phyloP scores from a whole-genome alignment of 2,888 invertebrate species.

The Amphipyra tragopoginis region DNA sequence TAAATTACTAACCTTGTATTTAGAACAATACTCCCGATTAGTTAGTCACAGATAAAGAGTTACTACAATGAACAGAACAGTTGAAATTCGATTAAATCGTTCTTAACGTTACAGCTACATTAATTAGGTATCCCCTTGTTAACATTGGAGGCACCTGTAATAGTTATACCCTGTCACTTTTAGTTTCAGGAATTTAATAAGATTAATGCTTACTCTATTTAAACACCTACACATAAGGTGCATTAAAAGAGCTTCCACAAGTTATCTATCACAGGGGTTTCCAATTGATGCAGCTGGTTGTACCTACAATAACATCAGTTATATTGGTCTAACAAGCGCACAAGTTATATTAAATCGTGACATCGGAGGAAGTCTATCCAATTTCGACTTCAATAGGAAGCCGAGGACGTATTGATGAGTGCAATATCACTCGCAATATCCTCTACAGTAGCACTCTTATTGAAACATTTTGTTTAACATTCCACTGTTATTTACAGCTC shows the following conservation, averaged over 20 bases:
- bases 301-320: slow-evolving; percentile 33
- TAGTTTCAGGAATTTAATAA: too few relatives aligned
- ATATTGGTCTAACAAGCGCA: slow-evolving; percentile 44
- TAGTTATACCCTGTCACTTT: too few relatives aligned
- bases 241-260: too few relatives aligned
- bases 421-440: slow-evolving; percentile 64
- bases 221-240: too few relatives aligned
- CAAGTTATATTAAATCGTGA: slow-evolving; percentile 50
- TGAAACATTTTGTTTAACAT: slow-evolving; percentile 35
- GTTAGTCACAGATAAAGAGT: slow-evolving; percentile 9
- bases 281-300: too few relatives aligned
- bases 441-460: slow-evolving; percentile 33
- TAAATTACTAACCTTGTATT: too few relatives aligned
- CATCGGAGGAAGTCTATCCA: slow-evolving; percentile 55
- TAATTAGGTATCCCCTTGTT: too few relatives aligned
- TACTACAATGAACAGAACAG: slow-evolving; percentile 6
- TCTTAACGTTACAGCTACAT: slow-evolving; percentile 16
- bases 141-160: too few relatives aligned
- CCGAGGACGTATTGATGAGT: slow-evolving; percentile 58
- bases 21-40: too few relatives aligned
- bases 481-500: slow-evolving; percentile 20
- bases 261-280: too few relatives aligned
- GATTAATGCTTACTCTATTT: too few relatives aligned
- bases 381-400: slow-evolving; percentile 62
- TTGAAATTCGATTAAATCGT: slow-evolving; percentile 21